phyloP scores from a whole-genome alignment of 2,797 vertebrate species.

The Chrosomus eos region DNA sequence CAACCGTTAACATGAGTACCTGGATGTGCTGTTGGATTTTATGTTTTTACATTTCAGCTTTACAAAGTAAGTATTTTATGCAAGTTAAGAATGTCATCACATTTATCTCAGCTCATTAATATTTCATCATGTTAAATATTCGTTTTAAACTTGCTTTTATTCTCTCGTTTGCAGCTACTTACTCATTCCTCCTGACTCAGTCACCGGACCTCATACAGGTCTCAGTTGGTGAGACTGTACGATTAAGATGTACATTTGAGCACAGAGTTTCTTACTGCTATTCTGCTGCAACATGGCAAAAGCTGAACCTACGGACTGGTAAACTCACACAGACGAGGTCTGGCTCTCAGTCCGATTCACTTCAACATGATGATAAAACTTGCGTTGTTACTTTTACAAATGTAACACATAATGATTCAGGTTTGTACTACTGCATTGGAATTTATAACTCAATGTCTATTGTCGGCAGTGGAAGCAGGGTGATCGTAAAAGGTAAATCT shows the following conservation, averaged over 20 bases:
- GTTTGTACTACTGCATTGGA: slow-evolving; percentile 47
- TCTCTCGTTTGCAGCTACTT: slow-evolving; percentile 29
- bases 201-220: neutral
- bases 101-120: neutral
- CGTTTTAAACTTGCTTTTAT: neutral
- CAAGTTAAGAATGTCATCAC: neutral
- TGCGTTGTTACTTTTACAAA: slow-evolving; percentile 16
- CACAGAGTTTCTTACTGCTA: fast-evolving
- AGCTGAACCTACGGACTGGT: slow-evolving; percentile 38
- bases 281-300: slow-evolving; percentile 13
- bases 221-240: neutral
- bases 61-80: slow-evolving; percentile 13
- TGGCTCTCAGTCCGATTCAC: fast-evolving
- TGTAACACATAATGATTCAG: slow-evolving; percentile 30
- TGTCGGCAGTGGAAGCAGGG: slow-evolving; percentile 43
- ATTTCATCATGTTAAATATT: neutral
- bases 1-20: slow-evolving; percentile 14
- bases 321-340: neutral
- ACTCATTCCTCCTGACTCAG: neutral
- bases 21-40: slow-evolving; percentile 5
- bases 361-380: neutral
- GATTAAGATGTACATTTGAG: slow-evolving; percentile 34
- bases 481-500: slow-evolving; percentile 54
- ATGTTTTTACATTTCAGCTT: neutral
- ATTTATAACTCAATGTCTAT: fast-evolving